These are phyloP conservation scores for Noctua fimbriata DNA, from an alignment of 2,888 invertebrate species.

Conservation along the genomic window DNA sequence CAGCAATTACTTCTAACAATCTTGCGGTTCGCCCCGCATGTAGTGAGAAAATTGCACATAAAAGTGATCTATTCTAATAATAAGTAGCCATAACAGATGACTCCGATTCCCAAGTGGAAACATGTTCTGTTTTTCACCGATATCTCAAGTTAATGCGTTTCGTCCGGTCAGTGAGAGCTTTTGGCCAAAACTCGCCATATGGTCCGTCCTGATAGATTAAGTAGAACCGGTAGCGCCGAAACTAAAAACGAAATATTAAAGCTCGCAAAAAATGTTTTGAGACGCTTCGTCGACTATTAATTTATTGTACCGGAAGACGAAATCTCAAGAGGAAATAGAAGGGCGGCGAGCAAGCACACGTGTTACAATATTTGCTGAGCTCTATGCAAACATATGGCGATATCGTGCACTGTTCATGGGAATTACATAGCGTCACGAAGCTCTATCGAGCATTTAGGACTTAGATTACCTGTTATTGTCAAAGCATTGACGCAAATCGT, in stretches of 20 bases:
- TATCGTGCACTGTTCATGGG: conserved; percentile 77
- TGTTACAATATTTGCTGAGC: conserved; percentile 90
- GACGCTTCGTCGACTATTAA: conserved; percentile 82
- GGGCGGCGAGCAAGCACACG: conserved; percentile 87
- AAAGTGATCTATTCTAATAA: conserved; percentile 85
- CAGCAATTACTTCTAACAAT: conserved; percentile 88
- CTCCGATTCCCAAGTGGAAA: conserved; percentile 79
- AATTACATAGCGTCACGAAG: conserved; percentile 65
- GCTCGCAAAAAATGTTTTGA: conserved; percentile 79
- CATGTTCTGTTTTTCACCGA: conserved; percentile 76
- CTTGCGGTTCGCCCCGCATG: conserved; percentile 87
- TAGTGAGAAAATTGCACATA: conserved; percentile 84
- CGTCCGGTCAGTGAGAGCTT: conserved; percentile 81
- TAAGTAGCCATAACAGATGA: conserved; percentile 75
- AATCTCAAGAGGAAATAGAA: conserved; percentile 90
- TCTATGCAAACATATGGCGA: conserved; percentile 86
- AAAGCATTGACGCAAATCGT: conserved; percentile 57
- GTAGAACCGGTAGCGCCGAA: conserved; percentile 79
- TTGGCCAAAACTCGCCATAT: conserved; percentile 77
- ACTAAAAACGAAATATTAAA: conserved; percentile 78
- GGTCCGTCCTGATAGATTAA: conserved; percentile 74
- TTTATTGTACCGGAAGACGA: conserved; percentile 89
- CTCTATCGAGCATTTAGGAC: conserved; percentile 35
- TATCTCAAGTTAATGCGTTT: conserved; percentile 71
- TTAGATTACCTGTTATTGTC: conserved; percentile 64